These are phyloP conservation scores for Odontomachus brunneus DNA, from an alignment of 1,140 invertebrate genomes.

Conservation along the genomic window DNA sequence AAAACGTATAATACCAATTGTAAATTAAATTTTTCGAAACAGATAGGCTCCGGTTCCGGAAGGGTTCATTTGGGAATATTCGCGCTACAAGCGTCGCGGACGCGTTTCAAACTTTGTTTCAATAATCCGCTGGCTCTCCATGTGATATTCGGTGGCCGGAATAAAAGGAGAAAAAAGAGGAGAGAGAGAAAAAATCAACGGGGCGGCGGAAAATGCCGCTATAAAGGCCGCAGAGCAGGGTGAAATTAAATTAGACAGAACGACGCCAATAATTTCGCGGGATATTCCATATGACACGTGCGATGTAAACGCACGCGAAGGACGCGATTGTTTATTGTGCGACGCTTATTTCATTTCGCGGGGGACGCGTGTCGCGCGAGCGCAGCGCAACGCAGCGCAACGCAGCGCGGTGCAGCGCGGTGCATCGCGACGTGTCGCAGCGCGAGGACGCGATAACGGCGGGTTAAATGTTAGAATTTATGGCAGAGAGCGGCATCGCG, in stretches of 20 bases:
- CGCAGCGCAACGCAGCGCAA: no score
- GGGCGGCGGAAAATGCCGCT: not conserved
- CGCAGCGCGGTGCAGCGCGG: not conserved
- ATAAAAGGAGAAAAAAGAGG: not conserved
- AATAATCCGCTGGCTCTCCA: no score
- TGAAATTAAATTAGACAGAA: not conserved
- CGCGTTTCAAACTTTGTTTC: not conserved
- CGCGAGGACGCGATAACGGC: conserved; percentile 37
- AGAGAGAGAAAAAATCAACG: no score
- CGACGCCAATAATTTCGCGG: not conserved
- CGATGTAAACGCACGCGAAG: not conserved
- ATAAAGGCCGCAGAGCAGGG: not conserved
- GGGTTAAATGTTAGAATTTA: conserved; percentile 69
- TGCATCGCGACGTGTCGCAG: not conserved
- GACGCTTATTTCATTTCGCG: conserved; percentile 7
- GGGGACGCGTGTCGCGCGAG: no score
- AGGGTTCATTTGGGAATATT: not conserved
- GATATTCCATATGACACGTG: not conserved
- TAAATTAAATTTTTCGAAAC: not conserved
- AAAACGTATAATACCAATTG: not conserved
- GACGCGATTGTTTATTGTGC: conserved; percentile 16
- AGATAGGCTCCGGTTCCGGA: not conserved
- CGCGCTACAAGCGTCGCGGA: not conserved
- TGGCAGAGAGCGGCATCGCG: conserved; percentile 34
- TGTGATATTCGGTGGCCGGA: not conserved